phyloP scores from a whole-genome alignment of 2,113 vertebrate species.

The Raja brachyura region DNA sequence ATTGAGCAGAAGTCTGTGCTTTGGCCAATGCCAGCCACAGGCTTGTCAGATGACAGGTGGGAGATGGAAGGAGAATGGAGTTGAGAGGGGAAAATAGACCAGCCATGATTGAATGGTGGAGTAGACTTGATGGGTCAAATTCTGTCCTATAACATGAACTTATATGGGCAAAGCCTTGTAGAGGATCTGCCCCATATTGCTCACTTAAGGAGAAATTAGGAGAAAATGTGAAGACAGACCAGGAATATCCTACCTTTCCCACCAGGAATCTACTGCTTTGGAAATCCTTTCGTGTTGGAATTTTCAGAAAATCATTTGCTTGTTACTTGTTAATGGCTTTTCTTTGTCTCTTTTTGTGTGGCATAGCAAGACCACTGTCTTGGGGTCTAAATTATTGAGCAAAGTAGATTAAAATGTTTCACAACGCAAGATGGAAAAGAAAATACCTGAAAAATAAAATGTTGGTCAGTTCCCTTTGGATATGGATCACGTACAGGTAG shows the following conservation, averaged over 20 bases:
- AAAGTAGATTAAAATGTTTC: not conserved
- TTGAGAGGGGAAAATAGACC: no score
- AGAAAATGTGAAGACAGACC: not conserved
- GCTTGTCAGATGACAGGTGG: no score
- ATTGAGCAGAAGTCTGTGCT: no score
- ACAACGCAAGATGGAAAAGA: not conserved
- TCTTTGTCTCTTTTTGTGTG: not conserved
- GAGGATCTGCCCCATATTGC: not conserved
- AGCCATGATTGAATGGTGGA: no score
- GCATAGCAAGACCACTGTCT: not conserved
- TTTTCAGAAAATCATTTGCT: not conserved
- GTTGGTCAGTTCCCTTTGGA: not conserved
- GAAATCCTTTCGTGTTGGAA: not conserved
- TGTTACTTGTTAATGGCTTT: not conserved
- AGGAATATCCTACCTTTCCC: not conserved
- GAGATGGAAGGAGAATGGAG: no score
- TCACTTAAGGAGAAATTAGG: not conserved
- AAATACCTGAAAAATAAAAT: conserved; percentile 17
- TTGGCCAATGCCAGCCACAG: no score
- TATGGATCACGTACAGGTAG: no score
- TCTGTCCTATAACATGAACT: no score
- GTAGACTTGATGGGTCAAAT: no score
- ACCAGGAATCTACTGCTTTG: not conserved
- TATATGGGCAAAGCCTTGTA: no score
- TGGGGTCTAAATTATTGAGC: not conserved